These are phyloP conservation scores for Orius laevigatus DNA, from an alignment of 1,140 invertebrate genomes.

Conservation along the genomic window DNA sequence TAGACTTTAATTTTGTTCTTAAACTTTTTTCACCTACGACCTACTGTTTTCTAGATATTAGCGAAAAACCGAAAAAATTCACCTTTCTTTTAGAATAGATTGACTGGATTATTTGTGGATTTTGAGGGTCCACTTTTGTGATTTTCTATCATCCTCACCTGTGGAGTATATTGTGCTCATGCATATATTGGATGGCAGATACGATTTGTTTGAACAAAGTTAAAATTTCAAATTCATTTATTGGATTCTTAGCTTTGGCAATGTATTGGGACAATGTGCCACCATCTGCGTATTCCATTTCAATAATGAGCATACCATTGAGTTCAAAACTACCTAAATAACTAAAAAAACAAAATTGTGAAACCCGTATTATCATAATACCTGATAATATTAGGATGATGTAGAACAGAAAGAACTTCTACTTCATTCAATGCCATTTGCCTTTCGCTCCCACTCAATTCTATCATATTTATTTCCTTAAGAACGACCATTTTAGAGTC, in stretches of 20 bases:
- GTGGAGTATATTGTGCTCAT: slow-evolving; percentile 55
- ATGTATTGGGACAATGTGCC: slow-evolving; percentile 53
- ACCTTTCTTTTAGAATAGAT: too few relatives aligned
- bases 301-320: slow-evolving; percentile 55
- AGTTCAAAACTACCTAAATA: slow-evolving; percentile 62
- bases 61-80: too few relatives aligned
- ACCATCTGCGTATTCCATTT: slow-evolving; percentile 69
- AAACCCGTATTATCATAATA: slow-evolving; percentile 11
- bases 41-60: too few relatives aligned
- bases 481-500: slow-evolving; percentile 52
- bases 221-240: slow-evolving; percentile 46
- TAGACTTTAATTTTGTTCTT: too few relatives aligned
- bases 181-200: slow-evolving; percentile 51
- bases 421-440: slow-evolving; percentile 63
- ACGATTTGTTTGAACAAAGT: slow-evolving; percentile 52
- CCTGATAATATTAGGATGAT: slow-evolving; percentile 57
- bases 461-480: slow-evolving; percentile 59
- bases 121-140: too few relatives aligned
- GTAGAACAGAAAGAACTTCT: slow-evolving; percentile 47
- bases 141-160: slow-evolving; percentile 36
- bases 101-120: too few relatives aligned
- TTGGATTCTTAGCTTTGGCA: slow-evolving; percentile 26
- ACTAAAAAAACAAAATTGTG: slow-evolving; percentile 25
- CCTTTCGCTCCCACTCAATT: slow-evolving; percentile 46
- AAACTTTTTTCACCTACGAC: too few relatives aligned